Evolutionary conservation across 2,797 vertebrate genomes (phyloP).

Genomic region (Pteropus rufus): DNA sequence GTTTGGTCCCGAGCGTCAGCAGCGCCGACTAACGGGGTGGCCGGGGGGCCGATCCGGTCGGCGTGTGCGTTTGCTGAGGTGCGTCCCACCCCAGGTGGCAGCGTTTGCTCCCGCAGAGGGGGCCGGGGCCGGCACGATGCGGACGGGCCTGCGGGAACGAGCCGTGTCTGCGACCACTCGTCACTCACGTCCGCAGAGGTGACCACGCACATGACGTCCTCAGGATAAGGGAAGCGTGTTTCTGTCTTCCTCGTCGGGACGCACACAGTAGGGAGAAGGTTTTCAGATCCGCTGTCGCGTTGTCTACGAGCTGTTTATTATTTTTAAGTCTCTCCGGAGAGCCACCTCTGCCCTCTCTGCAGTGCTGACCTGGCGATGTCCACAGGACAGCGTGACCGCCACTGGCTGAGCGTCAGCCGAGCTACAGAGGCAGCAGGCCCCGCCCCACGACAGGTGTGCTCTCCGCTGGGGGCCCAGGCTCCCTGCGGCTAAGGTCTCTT

Average conservation of each 20-base stretch:
- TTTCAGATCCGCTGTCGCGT: neutral
- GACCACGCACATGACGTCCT: neutral
- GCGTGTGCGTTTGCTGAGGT: no score
- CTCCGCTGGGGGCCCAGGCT: neutral
- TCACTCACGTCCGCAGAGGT: no score
- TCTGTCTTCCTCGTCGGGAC: neutral
- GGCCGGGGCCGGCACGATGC: no score
- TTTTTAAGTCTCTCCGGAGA: neutral
- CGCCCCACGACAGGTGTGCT: neutral
- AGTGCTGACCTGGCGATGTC: neutral
- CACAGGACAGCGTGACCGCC: neutral
- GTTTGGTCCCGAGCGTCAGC: no score
- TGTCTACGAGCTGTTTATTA: neutral
- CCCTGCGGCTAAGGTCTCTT: neutral
- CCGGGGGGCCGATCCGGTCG: no score
- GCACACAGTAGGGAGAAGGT: neutral
- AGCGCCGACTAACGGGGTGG: no score
- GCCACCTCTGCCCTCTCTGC: neutral
- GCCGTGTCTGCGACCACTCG: no score
- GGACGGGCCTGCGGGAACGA: no score
- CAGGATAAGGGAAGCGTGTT: neutral
- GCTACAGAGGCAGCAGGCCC: neutral
- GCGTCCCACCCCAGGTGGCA: no score
- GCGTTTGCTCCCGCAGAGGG: no score
- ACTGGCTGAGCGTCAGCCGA: fast-evolving